Conservation (phyloP, 1,140 invertebrate species). For the Drosophila bocki region DNA sequence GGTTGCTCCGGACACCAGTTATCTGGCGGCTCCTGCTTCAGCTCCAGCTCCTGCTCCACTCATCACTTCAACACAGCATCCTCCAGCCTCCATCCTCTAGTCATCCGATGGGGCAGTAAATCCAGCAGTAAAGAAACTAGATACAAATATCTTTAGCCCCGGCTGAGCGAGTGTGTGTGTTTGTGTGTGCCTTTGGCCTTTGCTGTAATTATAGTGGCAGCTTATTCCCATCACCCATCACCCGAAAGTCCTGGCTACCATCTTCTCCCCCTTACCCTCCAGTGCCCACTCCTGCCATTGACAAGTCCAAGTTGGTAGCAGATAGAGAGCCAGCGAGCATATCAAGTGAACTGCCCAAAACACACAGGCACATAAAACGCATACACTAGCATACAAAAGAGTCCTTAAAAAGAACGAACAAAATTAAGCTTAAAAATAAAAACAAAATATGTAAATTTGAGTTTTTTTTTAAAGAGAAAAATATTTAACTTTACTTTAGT, state of each 20-base stretch:
- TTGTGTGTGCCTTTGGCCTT: conserved; percentile 48
- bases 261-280: neutral
- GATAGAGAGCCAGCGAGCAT: conserved; percentile 43
- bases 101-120: conserved; percentile 50
- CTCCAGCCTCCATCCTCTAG: neutral
- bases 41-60: neutral
- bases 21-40: conserved; percentile 20
- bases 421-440: neutral
- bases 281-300: conserved; percentile 56
- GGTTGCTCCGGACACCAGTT: conserved; percentile 67
- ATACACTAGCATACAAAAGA: neutral
- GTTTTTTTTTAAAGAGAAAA: neutral
- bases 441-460: too few relatives aligned
- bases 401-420: neutral
- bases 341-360: conserved; percentile 74
- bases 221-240: conserved; percentile 50
- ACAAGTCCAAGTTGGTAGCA: conserved; percentile 71
- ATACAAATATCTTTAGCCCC: conserved; percentile 73
- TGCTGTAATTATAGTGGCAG: conserved; percentile 76
- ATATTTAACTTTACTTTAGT: neutral
- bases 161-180: conserved; percentile 4
- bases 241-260: conserved; percentile 11
- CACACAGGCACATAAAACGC: conserved; percentile 54
- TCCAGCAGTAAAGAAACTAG: conserved; percentile 68
- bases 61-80: neutral